Evolutionary conservation across 2,797 vertebrate genomes (phyloP), one percentile per base, ranked within the genome.

Genomic region (Artibeus jamaicensis): DNA sequence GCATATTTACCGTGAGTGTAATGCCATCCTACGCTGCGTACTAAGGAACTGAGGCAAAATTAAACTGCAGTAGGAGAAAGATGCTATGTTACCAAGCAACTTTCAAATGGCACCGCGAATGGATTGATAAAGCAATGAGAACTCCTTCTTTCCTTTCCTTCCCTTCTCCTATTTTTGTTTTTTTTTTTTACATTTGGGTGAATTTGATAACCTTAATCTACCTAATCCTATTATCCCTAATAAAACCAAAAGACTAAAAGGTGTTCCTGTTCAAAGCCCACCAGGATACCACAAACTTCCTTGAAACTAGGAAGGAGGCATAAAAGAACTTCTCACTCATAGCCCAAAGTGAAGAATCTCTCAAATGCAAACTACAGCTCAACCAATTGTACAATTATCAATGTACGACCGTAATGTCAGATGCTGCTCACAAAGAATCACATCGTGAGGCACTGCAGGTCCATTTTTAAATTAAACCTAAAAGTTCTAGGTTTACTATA

Each of bases 161-260:
- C 16, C 53, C 5, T 26, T 26, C 15, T 6, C 42, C 16, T 26
- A 15, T 65, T 85, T 78, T 53, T 65, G 44, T 46, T 29, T 68
- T 82, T n/a, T n/a, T n/a, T 42, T 62, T 95, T 67, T 37, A 77
- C 32, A 32, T 94, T 77, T 68, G 29, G 39, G 21, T 76, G 29
- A 85, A 95, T 82, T 87, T 34, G 2, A 44, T 59, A 76, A 59
- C n/a, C n/a, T 78, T 68, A 53, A 91, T 81, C 21, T 77, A 26
- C 81, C 37, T 84, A 87, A 89, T 42, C 14, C 42, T 76, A 26
- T 71, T 39, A 71, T 9, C 42, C 26, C 65, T 74, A 53, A 88
- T 34, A 73, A 94, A 86, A 68, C 39, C n/a, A 83, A 91, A 94
- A 91, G 34, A 55, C 48, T 53, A 70, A 86, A 94, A 68, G 44